Evolutionary conservation across 2,888 invertebrate genomes (phyloP), one percentile per base, ranked within the genome.

Genomic region (Lathronympha strigana): DNA sequence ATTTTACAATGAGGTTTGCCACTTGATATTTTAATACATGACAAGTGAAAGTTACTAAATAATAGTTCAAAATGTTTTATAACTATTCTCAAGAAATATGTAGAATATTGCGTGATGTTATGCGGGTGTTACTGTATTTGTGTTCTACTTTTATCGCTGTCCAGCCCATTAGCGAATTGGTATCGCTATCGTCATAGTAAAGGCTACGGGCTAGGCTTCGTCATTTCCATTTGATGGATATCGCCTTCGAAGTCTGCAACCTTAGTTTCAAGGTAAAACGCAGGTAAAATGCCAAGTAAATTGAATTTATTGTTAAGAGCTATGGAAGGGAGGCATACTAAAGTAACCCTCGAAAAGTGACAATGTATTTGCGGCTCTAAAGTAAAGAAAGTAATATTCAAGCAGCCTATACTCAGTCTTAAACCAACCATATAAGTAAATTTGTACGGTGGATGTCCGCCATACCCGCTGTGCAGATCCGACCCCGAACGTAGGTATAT

Each of bases 301-400:
- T 43, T 9, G 28, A 45, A 43, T 43, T 40, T 25, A 28, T 9
- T 11, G 33, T 50, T 45, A 58, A 64, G 28, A 58, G 38, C 57
- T 19, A 45, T 63, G 50, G 43, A 47, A 57, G 31, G 49, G 33
- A 28, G 28, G 6, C 8, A 8, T 8, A 5, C 28, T 28, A 8
- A 28, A 5, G 1, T 5, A 8, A 61, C 33, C 53, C 40, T 61
- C 21, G 43, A 25, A 45, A 23, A 11, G 8, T 33, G 1, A 43
- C 47, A 38, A 51, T 51, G 57, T 43, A 58, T 33, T 43, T 21
- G 21, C 28, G 36, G 15, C 28, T 47, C n/a, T 28, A 38, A 33
- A 53, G 28, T 21, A 51, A 64, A 53, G 60, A 64, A 64, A 64
- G 58, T 60, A 8, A 28, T 28, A 28, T 28, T n/a, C n/a, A n/a